A percentile compares a stretch with the other conserved stretches of the same genome.
These are phyloP conservation scores for Phenacoccus solenopsis DNA, from an alignment of 1,140 invertebrate species.

Conservation along the genomic window DNA sequence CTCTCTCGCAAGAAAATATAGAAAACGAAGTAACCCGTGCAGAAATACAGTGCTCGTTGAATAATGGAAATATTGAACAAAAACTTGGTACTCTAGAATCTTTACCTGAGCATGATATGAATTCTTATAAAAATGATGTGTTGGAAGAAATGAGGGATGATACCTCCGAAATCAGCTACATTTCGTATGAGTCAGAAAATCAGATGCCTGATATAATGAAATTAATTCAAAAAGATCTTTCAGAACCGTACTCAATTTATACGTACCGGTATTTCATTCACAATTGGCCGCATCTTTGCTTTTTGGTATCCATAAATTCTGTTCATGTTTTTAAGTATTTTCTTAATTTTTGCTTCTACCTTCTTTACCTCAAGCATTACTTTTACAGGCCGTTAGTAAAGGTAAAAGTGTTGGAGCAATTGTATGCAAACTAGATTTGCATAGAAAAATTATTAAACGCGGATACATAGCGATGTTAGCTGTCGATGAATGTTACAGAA, in stretches of 20 bases:
- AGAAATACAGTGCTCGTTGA: neutral
- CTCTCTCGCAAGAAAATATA: neutral
- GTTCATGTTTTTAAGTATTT: neutral
- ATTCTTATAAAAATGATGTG: neutral
- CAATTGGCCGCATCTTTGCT: conserved; percentile 98
- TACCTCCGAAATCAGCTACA: conserved; percentile 36
- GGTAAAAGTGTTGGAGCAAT: conserved; percentile 89
- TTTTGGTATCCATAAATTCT: conserved; percentile 61
- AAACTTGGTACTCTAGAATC: too few relatives aligned
- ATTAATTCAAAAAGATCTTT: conserved; percentile 96
- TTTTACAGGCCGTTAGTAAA: conserved; percentile 57
- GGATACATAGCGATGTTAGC: conserved; percentile 99
- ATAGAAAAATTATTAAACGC: conserved; percentile 78
- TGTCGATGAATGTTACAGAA: conserved; percentile 88
- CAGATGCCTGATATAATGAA: conserved; percentile 96
- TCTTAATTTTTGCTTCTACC: neutral
- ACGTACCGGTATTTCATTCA: conserved; percentile 99
- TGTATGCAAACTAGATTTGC: conserved; percentile 93
- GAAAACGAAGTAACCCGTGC: neutral
- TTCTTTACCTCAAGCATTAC: conserved; percentile 20
- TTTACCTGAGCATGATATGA: neutral
- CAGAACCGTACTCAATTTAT: conserved; percentile 99
- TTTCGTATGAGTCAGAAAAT: conserved; percentile 72
- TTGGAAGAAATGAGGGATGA: neutral
- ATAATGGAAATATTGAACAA: neutral